A percentile compares a stretch with the other conserved stretches of the same genome.
phyloP scores from a whole-genome alignment of 2,888 invertebrate genomes.

The Cerastis leucographa region DNA sequence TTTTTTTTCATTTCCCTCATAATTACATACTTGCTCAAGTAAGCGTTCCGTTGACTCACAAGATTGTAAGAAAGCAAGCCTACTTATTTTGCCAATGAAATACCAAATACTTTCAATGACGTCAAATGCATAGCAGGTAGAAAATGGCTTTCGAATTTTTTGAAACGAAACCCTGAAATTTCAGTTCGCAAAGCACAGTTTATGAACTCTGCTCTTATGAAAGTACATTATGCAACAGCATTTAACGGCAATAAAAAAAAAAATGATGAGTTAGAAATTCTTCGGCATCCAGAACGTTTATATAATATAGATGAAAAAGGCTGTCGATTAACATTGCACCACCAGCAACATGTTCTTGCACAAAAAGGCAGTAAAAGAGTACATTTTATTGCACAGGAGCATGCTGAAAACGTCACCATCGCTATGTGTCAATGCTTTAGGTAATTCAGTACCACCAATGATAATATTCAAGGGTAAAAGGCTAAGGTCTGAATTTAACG shows the following conservation, averaged over 20 bases:
- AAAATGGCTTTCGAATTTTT: slow-evolving; percentile 48
- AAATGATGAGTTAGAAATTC: slow-evolving; percentile 51
- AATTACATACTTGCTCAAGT: not conserved
- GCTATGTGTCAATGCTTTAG: slow-evolving; percentile 45
- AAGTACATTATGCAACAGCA: slow-evolving; percentile 38
- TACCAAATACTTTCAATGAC: slow-evolving; percentile 47
- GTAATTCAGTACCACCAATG: slow-evolving; percentile 59
- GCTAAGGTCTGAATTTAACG: not conserved
- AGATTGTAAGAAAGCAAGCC: not conserved
- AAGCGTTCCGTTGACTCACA: not conserved
- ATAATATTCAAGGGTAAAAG: slow-evolving; percentile 10
- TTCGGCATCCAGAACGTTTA: slow-evolving; percentile 49
- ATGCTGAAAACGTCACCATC: slow-evolving; percentile 64
- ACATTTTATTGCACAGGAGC: slow-evolving; percentile 56
- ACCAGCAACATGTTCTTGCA: slow-evolving; percentile 57
- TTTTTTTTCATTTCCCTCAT: too few species aligned
- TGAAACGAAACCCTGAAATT: slow-evolving; percentile 42
- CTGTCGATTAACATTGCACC: slow-evolving; percentile 40
- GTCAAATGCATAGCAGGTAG: slow-evolving; percentile 33
- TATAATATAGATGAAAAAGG: slow-evolving; percentile 63
- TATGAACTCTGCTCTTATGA: slow-evolving; percentile 49
- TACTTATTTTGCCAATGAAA: slow-evolving; percentile 41
- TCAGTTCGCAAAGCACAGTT: slow-evolving; percentile 43
- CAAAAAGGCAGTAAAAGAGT: too few species aligned
- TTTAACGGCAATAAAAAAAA: not conserved